Percentiles rank a stretch among this genome's conserved stretches.
phyloP scores from a whole-genome alignment of 2,797 vertebrate genomes.

The Brachyalestes nurse region DNA sequence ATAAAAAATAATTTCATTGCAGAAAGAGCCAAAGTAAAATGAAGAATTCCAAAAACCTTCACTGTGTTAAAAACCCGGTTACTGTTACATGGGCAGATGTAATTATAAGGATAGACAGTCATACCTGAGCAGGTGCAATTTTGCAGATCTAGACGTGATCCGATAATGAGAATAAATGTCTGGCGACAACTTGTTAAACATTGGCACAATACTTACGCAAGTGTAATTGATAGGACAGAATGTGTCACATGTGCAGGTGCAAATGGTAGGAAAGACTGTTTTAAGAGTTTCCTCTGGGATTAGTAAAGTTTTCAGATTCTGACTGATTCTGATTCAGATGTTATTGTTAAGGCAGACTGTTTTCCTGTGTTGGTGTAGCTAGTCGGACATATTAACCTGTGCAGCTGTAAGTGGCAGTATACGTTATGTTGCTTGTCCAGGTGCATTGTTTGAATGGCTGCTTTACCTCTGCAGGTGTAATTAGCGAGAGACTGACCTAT shows the following conservation, averaged over 20 bases:
- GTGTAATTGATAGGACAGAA: too few relatives aligned
- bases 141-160: too few relatives aligned
- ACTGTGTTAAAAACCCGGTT: too few relatives aligned
- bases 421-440: slow-evolving; percentile 11
- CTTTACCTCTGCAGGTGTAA: neutral
- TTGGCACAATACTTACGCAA: too few relatives aligned
- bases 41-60: too few relatives aligned
- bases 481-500: slow-evolving; percentile 39
- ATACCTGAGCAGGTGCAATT: neutral
- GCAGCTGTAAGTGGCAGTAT: neutral
- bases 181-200: too few relatives aligned
- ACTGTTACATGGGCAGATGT: neutral
- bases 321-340: neutral
- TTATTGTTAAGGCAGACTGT: slow-evolving; percentile 1
- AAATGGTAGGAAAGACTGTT: slow-evolving; percentile 37
- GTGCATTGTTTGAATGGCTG: slow-evolving; percentile 42
- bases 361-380: slow-evolving; percentile 30
- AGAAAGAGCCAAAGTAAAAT: too few relatives aligned
- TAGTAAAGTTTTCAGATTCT: too few relatives aligned
- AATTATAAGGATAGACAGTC: neutral
- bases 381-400: neutral
- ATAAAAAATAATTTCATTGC: too few relatives aligned
- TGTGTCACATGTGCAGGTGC: slow-evolving; percentile 4
- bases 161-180: too few relatives aligned
- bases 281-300: neutral